Evolutionary conservation across 1,140 invertebrate species (phyloP).

Genomic region (Mya arenaria): DNA sequence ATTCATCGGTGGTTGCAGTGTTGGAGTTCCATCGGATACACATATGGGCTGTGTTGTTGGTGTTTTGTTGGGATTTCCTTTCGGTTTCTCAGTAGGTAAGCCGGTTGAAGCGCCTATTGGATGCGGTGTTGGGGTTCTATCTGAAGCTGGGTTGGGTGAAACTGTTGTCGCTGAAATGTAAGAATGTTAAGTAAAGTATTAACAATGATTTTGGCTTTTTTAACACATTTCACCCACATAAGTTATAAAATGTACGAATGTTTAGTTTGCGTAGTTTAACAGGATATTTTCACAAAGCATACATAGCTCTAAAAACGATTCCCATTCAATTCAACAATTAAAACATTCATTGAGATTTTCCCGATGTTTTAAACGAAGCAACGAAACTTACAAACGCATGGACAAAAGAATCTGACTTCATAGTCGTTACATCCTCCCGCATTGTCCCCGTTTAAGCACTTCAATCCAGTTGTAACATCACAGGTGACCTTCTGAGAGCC

Average conservation of each 20-base stretch:
- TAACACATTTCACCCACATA: too few relatives aligned
- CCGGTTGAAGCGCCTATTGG: background rate
- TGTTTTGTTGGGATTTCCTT: background rate
- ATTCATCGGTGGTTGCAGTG: conserved; percentile 1
- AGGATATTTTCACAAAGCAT: too few relatives aligned
- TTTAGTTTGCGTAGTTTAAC: too few relatives aligned
- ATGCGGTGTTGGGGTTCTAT: background rate
- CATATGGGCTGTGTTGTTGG: conserved; percentile 30
- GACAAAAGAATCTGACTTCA: conserved; percentile 88
- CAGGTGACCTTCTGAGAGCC: conserved; percentile 73
- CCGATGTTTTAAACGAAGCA: too few relatives aligned
- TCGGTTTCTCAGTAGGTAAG: background rate
- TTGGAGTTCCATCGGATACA: conserved; percentile 2
- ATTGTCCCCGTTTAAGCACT: conserved; percentile 76
- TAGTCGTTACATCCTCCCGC: conserved; percentile 83
- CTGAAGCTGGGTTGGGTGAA: background rate
- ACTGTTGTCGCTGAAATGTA: too few relatives aligned
- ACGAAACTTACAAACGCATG: conserved; percentile 46
- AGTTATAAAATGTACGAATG: too few relatives aligned
- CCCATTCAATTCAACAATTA: too few relatives aligned
- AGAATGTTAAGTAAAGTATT: too few relatives aligned
- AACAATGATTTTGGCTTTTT: too few relatives aligned
- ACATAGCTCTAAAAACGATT: too few relatives aligned
- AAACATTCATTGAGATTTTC: too few relatives aligned
- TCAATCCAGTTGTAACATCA: conserved; percentile 74